These are phyloP conservation scores for Charaxes varanes DNA, from an alignment of 1,140 invertebrate genomes.

Conservation along the genomic window DNA sequence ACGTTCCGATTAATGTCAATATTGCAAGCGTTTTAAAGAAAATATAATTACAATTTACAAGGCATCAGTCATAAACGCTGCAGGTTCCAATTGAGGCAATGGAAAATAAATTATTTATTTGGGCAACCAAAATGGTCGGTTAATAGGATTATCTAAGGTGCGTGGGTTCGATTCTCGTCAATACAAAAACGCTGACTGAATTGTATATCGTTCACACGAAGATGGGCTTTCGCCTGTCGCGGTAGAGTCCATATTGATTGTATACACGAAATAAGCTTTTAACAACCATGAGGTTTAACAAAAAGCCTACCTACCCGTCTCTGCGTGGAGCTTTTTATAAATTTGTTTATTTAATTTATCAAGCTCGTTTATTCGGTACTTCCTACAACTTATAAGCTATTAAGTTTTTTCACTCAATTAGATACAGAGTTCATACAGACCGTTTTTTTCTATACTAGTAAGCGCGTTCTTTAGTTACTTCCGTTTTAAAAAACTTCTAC, in stretches of 20 bases:
- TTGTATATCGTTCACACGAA: too few species aligned
- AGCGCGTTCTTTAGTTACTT: too few species aligned
- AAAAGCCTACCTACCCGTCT: constrained; percentile 28
- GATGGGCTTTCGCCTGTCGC: too few species aligned
- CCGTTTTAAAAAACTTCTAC: too few species aligned
- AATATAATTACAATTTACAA: constrained; percentile 1
- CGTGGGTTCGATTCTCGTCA: constrained; percentile 49
- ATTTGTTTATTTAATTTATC: constrained; percentile 72
- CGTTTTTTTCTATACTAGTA: too few species aligned
- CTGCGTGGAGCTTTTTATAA: constrained; percentile 50
- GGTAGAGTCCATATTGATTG: constrained; percentile 8
- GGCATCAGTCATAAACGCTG: neutral
- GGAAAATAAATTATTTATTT: constrained; percentile 67
- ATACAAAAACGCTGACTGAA: constrained; percentile 19
- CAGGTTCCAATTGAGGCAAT: constrained; percentile 40
- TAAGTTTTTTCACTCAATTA: too few species aligned
- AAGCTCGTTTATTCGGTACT: constrained; percentile 63
- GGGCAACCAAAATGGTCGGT: constrained; percentile 47
- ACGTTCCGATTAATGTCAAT: too few species aligned
- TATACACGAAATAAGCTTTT: neutral
- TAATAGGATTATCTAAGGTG: constrained; percentile 61
- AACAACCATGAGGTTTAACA: constrained; percentile 16
- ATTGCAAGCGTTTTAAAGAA: too few species aligned
- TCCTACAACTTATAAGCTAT: constrained; percentile 56
- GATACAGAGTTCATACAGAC: too few species aligned